A percentile compares a stretch with the other conserved stretches of the same genome.
Evolutionary conservation across 2,797 vertebrate species (phyloP).

Genomic region (Epinephelus coioides): DNA sequence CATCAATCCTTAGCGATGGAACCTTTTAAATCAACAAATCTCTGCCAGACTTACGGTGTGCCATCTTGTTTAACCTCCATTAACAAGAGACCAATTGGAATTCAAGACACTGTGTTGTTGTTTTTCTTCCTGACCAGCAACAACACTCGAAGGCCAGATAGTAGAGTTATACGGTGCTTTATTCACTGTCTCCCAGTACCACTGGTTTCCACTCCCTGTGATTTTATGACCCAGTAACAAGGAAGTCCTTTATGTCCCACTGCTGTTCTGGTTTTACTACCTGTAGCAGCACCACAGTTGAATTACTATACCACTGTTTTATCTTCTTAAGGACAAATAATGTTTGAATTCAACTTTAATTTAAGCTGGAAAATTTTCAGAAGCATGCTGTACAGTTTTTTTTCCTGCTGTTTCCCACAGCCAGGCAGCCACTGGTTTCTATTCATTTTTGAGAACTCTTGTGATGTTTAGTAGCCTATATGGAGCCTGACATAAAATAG

Average conservation of each 20-base stretch:
- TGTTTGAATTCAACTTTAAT: not conserved
- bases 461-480: too few relatives aligned
- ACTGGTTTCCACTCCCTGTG: constrained; percentile 53
- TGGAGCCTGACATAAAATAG: not conserved
- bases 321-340: not conserved
- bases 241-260: constrained; percentile 56
- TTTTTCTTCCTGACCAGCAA: constrained; percentile 50
- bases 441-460: not conserved
- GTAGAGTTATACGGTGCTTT: constrained; percentile 62
- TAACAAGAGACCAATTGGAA: constrained; percentile 72
- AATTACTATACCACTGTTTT: not conserved
- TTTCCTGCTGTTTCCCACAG: not conserved
- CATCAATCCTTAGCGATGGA: constrained; percentile 62
- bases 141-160: constrained; percentile 59
- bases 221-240: constrained; percentile 65
- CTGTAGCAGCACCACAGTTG: constrained; percentile 36
- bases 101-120: constrained; percentile 75
- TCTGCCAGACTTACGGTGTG: constrained; percentile 71
- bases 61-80: constrained; percentile 69
- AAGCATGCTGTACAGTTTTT: not conserved
- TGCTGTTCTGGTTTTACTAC: constrained; percentile 58
- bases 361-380: not conserved
- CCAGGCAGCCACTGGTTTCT: not conserved
- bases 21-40: constrained; percentile 69
- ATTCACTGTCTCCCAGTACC: constrained; percentile 68